These are phyloP conservation scores for Triplophysa dalaica DNA, from an alignment of 2,113 vertebrate species.

Conservation along the genomic window DNA sequence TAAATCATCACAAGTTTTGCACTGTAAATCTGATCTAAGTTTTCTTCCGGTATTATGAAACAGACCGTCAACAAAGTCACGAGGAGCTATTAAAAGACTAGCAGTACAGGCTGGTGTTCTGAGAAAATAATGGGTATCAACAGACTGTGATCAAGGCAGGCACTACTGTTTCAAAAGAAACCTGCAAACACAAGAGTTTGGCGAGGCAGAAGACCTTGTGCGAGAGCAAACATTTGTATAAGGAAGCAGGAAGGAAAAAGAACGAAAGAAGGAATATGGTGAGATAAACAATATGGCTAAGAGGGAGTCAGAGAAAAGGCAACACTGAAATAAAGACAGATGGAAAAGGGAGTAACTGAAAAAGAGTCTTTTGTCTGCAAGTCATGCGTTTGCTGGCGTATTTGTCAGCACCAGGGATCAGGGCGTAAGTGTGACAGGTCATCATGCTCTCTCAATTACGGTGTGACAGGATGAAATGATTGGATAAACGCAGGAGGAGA, in stretches of 20 bases:
- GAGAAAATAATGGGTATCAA: too few species aligned
- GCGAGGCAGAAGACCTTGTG: not conserved
- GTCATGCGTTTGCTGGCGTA: conserved; percentile 37
- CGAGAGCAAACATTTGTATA: not conserved
- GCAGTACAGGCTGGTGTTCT: too few species aligned
- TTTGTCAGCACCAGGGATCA: conserved; percentile 26
- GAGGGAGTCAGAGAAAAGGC: not conserved
- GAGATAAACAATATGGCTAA: not conserved
- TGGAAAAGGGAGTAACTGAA: not conserved
- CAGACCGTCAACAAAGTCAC: too few species aligned
- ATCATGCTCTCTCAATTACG: conserved; percentile 52
- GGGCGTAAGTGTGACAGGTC: conserved; percentile 18
- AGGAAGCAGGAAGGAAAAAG: not conserved
- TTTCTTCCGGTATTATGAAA: too few species aligned
- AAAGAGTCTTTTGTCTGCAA: conserved; percentile 24
- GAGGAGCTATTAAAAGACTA: too few species aligned
- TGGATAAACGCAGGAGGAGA: conserved; percentile 23
- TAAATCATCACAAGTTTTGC: too few species aligned
- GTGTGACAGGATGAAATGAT: conserved; percentile 16
- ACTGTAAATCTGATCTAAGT: too few species aligned
- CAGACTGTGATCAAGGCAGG: not conserved
- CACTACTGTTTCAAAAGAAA: not conserved
- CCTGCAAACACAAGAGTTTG: not conserved
- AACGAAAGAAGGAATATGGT: not conserved
- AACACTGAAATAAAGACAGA: conserved; percentile 7